phyloP scores from a whole-genome alignment of 2,888 invertebrate species.

The Agonum fuliginosum region DNA sequence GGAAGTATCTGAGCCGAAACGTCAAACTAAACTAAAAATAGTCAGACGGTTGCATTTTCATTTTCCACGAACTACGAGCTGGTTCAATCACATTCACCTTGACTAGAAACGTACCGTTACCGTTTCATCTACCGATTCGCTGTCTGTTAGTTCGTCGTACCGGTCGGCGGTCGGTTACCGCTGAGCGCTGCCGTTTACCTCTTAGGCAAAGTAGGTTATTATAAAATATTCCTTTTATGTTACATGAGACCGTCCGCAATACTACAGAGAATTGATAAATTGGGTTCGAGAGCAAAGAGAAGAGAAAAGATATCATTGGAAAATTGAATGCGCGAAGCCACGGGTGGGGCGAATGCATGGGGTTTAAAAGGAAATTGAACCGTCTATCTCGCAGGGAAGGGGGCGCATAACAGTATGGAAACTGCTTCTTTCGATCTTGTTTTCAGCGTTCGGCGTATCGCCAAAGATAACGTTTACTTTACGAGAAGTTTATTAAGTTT shows the following conservation, averaged over 20 bases:
- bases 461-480: conserved; percentile 65
- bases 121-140: background rate
- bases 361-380: conserved; percentile 59
- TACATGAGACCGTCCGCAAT: conserved; percentile 47
- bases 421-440: conserved; percentile 50
- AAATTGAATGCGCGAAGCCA: conserved; percentile 58
- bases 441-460: conserved; percentile 50
- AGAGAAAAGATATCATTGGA: conserved; percentile 56
- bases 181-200: background rate
- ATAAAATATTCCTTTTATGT: conserved; percentile 59
- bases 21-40: conserved; percentile 34
- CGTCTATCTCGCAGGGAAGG: conserved; percentile 1
- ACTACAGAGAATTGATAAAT: conserved; percentile 59
- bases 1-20: background rate
- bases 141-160: conserved; percentile 14
- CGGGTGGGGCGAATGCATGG: background rate
- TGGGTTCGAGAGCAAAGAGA: conserved; percentile 57
- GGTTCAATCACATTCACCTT: conserved; percentile 36
- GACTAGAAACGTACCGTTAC: background rate
- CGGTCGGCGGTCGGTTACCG: conserved; percentile 15
- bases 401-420: conserved; percentile 54
- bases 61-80: conserved; percentile 11
- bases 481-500: conserved; percentile 67
- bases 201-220: conserved; percentile 53
- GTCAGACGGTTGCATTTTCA: conserved; percentile 31